Evolutionary conservation across 2,888 invertebrate genomes (phyloP).

Genomic region (Tipula confusa): DNA sequence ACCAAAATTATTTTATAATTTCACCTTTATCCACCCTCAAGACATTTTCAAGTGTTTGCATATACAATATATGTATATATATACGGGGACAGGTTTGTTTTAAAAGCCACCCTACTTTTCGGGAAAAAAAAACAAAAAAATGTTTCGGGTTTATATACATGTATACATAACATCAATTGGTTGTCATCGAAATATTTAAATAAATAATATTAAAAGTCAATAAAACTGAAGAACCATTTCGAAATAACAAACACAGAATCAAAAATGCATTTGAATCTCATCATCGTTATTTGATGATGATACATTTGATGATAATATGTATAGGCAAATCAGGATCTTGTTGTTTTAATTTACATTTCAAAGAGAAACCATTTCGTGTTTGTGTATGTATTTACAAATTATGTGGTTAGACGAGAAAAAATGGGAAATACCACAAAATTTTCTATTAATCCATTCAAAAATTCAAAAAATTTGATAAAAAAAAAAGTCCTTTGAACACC

Average conservation of each 20-base stretch:
- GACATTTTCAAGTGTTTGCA: neutral
- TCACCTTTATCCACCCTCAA: neutral
- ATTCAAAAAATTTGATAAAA: neutral
- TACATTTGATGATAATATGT: too few species aligned
- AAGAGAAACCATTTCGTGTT: neutral
- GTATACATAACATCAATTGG: neutral
- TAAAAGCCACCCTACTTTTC: neutral
- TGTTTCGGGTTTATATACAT: neutral
- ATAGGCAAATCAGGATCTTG: neutral
- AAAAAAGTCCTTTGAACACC: neutral
- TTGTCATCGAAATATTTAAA: too few species aligned
- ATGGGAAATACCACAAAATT: neutral
- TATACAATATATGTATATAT: too few species aligned
- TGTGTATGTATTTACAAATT: too few species aligned
- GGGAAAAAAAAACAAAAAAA: neutral
- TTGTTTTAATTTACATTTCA: constrained; percentile 20
- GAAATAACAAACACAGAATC: neutral
- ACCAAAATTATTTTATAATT: constrained; percentile 25
- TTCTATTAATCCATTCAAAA: neutral
- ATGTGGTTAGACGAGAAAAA: neutral
- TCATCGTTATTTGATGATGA: neutral
- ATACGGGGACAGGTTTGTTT: neutral
- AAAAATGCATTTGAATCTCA: neutral
- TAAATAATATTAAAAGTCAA: constrained; percentile 4
- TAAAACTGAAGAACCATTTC: neutral